A percentile compares a stretch with the other conserved stretches of the same genome.
Evolutionary conservation across 2,113 vertebrate species (phyloP).

Genomic region (Mellivora capensis): DNA sequence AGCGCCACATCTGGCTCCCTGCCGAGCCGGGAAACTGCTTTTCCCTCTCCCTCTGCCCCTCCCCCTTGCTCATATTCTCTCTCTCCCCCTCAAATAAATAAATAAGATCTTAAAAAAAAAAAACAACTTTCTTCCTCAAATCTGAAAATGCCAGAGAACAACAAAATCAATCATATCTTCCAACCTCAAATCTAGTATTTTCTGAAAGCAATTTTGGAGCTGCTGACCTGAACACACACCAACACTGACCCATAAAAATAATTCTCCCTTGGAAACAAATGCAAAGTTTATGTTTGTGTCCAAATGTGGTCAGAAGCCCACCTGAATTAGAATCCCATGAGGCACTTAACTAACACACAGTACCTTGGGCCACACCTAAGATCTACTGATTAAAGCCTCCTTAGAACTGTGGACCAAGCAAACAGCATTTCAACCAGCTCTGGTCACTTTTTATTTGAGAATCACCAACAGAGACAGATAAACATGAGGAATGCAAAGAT

Average conservation of each 20-base stretch:
- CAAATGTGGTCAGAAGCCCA: not conserved
- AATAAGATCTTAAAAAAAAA: not conserved
- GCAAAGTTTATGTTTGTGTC: not conserved
- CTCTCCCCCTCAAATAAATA: not conserved
- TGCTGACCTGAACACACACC: not conserved
- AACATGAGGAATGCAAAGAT: not conserved
- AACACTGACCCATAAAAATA: not conserved
- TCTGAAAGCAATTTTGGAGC: not conserved
- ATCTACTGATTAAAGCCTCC: not conserved
- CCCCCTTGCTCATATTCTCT: not conserved
- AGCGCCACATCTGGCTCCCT: not conserved
- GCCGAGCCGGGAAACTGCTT: not conserved
- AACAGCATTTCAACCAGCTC: not conserved
- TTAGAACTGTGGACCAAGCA: not conserved
- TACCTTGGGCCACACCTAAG: not conserved
- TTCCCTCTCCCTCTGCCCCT: not conserved
- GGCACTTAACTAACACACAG: not conserved
- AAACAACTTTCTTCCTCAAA: not conserved
- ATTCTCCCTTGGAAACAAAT: not conserved
- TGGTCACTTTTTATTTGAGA: not conserved
- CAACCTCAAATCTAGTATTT: not conserved
- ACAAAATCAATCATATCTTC: not conserved
- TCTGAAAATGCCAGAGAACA: slow-evolving; percentile 1
- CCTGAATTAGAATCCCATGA: not conserved
- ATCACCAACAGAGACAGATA: not conserved